Evolutionary conservation across 1,140 invertebrate species (phyloP).

Genomic region (Trichonephila clavipes): DNA sequence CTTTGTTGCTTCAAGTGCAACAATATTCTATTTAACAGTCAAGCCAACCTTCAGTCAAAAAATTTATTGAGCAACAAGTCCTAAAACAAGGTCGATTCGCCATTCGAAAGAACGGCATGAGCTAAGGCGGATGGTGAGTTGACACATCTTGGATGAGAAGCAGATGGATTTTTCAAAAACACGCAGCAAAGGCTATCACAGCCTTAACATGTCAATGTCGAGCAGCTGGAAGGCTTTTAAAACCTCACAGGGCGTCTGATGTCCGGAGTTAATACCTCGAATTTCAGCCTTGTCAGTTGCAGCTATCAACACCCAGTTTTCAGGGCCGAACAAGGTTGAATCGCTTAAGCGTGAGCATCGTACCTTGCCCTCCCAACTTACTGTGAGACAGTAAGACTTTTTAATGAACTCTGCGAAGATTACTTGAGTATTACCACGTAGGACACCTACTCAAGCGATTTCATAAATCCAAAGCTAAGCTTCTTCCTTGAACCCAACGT

Average conservation of each 20-base stretch:
- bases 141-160: background rate
- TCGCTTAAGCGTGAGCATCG: background rate
- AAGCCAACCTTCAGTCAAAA: background rate
- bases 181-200: background rate
- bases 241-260: slow-evolving; percentile 16
- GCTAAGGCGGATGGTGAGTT: background rate
- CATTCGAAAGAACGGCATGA: background rate
- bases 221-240: background rate
- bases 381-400: background rate
- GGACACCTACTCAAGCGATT: background rate
- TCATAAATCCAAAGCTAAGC: background rate
- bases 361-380: slow-evolving; percentile 21
- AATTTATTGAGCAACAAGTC: slow-evolving; percentile 4
- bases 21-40: background rate
- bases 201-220: slow-evolving; percentile 1
- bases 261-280: background rate
- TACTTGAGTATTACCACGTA: background rate
- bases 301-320: slow-evolving; percentile 20
- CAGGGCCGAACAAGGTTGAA: slow-evolving; percentile 17
- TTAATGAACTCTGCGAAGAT: background rate
- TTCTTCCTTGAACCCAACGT: background rate
- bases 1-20: background rate
- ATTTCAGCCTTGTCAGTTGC: slow-evolving; percentile 3
- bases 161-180: background rate
- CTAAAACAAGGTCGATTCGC: background rate